Evolutionary conservation across 1,140 invertebrate genomes (phyloP), one percentile per base, ranked within the genome.

Genomic region (Ctenoplectra terminalis): DNA sequence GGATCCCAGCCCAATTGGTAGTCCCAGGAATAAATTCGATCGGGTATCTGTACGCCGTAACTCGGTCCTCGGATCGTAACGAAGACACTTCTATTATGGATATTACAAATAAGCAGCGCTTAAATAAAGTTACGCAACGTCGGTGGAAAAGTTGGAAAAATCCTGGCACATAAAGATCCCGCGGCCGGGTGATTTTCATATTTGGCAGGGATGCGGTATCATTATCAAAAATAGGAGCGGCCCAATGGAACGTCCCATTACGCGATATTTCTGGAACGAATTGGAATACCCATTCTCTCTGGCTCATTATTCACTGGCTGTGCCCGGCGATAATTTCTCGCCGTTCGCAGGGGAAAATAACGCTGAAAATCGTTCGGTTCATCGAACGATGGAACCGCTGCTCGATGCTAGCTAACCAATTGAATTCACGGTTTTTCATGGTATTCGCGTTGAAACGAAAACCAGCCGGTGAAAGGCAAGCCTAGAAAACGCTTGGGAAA

Each of bases 61-160:
- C 23, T 26, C 17, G 1, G 20, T 1, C n/a, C 23, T 15, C 9
- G 8, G 20, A 37, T 9, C 17, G 34, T 40, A 74, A 74, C 56
- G 31, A 48, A 50, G 43, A 74, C 31, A 50, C 31, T 50, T 46
- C 43, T 50, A 23, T 74, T 26, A 50, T 50, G 58, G 43, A 74
- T 40, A 61, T 63, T 74, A 26, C 31, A 26, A 74, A 74, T 63
- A 74, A 74, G 43, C 58, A 74, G 31, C 31, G 58, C 72, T 74
- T 52, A 74, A 34, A 37, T 23, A 61, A 74, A 31, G 43, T 74
- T 63, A 43, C 71, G 71, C 29, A 50, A 43, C 11, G 23, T 46
- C 50, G n/a, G 4, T 8, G 13, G 52, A 4, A 8, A 8, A 20
- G 15, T 15, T 6, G n/a, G n/a, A 23, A 43, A 26, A 26, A 17